Base-by-base conservation (phyloP, 1,140 invertebrate species). In the Sycobia sp. region DNA sequence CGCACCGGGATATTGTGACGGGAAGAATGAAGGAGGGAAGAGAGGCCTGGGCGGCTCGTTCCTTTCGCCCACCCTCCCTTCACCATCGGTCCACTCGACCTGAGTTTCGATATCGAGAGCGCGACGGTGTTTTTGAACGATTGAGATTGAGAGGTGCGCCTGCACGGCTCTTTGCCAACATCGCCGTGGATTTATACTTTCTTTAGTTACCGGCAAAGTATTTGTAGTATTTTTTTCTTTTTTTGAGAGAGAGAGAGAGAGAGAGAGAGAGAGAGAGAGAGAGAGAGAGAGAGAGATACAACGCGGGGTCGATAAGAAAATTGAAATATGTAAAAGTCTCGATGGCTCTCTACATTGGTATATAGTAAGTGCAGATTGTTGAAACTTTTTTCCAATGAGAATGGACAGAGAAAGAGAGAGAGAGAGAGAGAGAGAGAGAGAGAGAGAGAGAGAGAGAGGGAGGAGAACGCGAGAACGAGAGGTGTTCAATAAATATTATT, bases 111-210 rank as follows among this genome's bases (percentile, higher is more conserved):
- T 60, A 49, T 38, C 44, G n/a, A n/a, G 23, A 8, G n/a, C n/a
- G n/a, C 16, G 20, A 32, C 7, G 47, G 14, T 13, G n/a, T 20
- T 50, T 47, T 62, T 62, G 51, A 62, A 49, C 50, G 61, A 62
- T 62, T 47, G 46, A 49, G 61, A 56, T 62, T 41, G 53, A 56
- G 50, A 56, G n/a, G 32, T n/a, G n/a, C n/a, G n/a, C n/a, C n/a
- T n/a, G n/a, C n/a, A n/a, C n/a, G n/a, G n/a, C n/a, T n/a, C n/a
- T n/a, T n/a, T n/a, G n/a, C n/a, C n/a, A n/a, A n/a, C n/a, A n/a
- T n/a, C n/a, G n/a, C n/a, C n/a, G n/a, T n/a, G n/a, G n/a, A n/a
- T n/a, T n/a, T n/a, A n/a, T n/a, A n/a, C n/a, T n/a, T n/a, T n/a
- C n/a, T n/a, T n/a, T n/a, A n/a, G n/a, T n/a, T n/a, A n/a, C n/a